These are phyloP conservation scores for Pyrgilauda ruficollis DNA, from an alignment of 2,113 vertebrate species.

Conservation along the genomic window DNA sequence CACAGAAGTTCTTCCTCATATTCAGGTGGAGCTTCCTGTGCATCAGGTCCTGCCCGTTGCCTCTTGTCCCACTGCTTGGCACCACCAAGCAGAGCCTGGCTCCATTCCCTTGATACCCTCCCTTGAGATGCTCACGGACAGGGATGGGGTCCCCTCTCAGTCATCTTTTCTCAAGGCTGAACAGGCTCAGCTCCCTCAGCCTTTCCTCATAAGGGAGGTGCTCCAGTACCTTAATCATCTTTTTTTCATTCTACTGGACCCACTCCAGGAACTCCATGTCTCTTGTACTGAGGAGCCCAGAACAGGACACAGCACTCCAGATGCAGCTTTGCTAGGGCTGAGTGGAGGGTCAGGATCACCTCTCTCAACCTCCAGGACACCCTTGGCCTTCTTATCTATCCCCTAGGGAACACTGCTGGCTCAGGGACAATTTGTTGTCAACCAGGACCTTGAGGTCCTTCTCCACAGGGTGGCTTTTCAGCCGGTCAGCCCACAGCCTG, in stretches of 20 bases:
- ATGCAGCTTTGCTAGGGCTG: background rate
- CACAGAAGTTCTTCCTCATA: background rate
- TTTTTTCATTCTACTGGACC: background rate
- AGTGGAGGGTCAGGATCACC: background rate
- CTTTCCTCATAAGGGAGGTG: background rate
- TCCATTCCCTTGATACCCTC: background rate
- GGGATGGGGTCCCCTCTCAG: background rate
- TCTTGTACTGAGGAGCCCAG: background rate
- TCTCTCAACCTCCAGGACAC: background rate
- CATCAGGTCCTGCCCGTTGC: background rate
- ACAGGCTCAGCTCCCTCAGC: background rate
- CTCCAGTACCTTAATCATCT: background rate
- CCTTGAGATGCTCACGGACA: accelerated
- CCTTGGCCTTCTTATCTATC: background rate
- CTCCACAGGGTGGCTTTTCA: background rate
- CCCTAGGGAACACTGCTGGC: background rate
- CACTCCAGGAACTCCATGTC: background rate
- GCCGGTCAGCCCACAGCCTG: background rate
- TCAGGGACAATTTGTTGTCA: background rate
- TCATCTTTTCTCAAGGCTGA: background rate
- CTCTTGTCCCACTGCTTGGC: background rate
- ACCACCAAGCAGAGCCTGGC: background rate
- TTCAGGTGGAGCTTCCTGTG: background rate
- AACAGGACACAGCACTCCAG: background rate
- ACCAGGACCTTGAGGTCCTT: background rate